Conservation (phyloP, 2,888 invertebrate genomes). For the Leucophenga montana region DNA sequence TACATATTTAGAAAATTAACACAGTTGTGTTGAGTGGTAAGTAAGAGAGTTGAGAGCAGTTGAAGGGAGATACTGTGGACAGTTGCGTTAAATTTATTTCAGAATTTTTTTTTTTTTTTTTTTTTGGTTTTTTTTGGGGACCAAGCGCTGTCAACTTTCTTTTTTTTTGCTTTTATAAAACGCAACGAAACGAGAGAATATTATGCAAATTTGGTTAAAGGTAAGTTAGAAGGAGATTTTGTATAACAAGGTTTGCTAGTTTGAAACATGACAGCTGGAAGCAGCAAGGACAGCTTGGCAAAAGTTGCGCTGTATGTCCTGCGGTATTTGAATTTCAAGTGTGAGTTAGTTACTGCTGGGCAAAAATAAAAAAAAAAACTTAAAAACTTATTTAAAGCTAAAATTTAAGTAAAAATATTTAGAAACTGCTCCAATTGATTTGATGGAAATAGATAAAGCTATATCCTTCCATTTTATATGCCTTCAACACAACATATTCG, state of each 20-base stretch:
- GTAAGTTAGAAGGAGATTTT: slow-evolving; percentile 30
- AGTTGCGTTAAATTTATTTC: slow-evolving; percentile 22
- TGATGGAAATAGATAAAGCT: too few species aligned
- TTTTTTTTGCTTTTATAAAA: background rate
- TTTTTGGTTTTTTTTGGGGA: background rate
- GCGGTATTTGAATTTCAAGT: slow-evolving; percentile 32
- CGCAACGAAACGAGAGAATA: background rate
- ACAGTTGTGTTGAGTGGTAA: slow-evolving; percentile 48
- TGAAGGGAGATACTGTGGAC: slow-evolving; percentile 28
- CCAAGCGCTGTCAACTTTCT: slow-evolving; percentile 10
- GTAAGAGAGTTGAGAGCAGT: slow-evolving; percentile 57
- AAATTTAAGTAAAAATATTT: background rate
- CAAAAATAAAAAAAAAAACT: background rate
- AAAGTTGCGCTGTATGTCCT: slow-evolving; percentile 32
- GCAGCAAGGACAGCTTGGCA: slow-evolving; percentile 11
- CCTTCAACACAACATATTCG: too few species aligned
- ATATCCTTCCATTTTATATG: too few species aligned
- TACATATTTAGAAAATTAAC: slow-evolving; percentile 62
- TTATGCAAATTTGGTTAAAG: slow-evolving; percentile 37
- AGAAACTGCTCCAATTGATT: too few species aligned
- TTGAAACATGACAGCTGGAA: slow-evolving; percentile 25
- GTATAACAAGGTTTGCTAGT: slow-evolving; percentile 23
- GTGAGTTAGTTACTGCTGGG: background rate
- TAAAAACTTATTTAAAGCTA: background rate
- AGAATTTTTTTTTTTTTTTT: slow-evolving; percentile 5